Evolutionary conservation across 1,140 invertebrate species (phyloP).

Genomic region (Atopsyche davidsoni): DNA sequence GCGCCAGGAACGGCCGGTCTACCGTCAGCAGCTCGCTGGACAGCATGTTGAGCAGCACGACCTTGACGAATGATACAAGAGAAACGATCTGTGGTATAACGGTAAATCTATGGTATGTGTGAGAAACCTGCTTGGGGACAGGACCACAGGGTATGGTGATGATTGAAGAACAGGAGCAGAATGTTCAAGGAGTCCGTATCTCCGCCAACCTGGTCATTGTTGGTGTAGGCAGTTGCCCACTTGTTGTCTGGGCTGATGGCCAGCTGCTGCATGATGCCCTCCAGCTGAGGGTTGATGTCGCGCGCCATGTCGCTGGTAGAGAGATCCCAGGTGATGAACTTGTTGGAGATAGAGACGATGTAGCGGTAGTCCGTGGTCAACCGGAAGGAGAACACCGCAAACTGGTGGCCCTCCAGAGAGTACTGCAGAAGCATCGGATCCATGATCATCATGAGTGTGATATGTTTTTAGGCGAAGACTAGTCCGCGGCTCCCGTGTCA

Average conservation of each 20-base stretch:
- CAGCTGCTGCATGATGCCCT: conserved; percentile 93
- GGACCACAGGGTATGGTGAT: too few relatives aligned
- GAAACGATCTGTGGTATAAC: too few relatives aligned
- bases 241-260: conserved; percentile 93
- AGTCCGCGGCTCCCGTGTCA: conserved; percentile 1
- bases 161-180: too few relatives aligned
- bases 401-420: conserved; percentile 95
- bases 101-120: too few relatives aligned
- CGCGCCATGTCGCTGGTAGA: conserved; percentile 87
- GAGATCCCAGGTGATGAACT: conserved; percentile 96
- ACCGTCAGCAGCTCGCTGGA: conserved; percentile 84
- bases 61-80: too few relatives aligned
- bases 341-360: conserved; percentile 93
- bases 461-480: too few relatives aligned
- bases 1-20: conserved; percentile 72
- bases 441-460: not conserved
- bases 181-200: conserved; percentile 6
- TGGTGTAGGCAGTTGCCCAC: conserved; percentile 92
- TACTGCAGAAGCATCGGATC: conserved; percentile 54
- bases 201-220: conserved; percentile 79
- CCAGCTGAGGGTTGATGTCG: conserved; percentile 86
- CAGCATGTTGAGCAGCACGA: conserved; percentile 80
- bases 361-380: conserved; percentile 89
- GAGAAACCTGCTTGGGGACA: too few relatives aligned
- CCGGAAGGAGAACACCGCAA: conserved; percentile 92